Evolutionary conservation across 2,113 vertebrate genomes (phyloP).

Genomic region (Alosa alosa): DNA sequence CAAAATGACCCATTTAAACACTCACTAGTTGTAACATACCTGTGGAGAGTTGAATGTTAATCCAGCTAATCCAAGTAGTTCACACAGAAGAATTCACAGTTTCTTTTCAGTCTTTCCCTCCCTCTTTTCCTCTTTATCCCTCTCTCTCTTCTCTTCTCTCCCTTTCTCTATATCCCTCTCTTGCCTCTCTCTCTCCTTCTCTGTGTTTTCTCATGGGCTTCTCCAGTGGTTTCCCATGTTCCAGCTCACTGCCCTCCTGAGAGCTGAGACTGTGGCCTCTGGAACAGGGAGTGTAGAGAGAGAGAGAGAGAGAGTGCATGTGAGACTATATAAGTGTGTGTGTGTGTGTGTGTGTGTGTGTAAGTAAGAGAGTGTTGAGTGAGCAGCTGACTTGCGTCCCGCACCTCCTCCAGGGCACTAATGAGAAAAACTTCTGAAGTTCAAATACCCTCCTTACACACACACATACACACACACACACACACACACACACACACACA

Average conservation of each 20-base stretch:
- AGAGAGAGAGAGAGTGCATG: not conserved
- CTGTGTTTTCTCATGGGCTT: not conserved
- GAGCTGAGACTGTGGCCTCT: not conserved
- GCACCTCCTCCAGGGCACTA: slow-evolving; percentile 13
- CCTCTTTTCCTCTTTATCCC: not conserved
- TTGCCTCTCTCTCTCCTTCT: no score
- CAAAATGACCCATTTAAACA: not conserved
- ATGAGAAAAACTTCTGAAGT: not conserved
- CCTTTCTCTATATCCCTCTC: not conserved
- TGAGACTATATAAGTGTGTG: not conserved
- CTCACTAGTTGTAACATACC: not conserved
- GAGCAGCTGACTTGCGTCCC: not conserved
- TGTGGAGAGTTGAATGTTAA: not conserved
- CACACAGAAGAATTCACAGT: not conserved
- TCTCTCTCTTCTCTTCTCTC: not conserved
- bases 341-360: not conserved
- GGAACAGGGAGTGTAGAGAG: not conserved
- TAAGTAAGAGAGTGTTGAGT: not conserved
- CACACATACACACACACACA: not conserved
- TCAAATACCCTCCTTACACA: not conserved
- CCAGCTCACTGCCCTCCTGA: not conserved
- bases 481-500: slow-evolving; percentile 14
- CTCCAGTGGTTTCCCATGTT: not conserved
- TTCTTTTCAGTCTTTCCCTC: not conserved
- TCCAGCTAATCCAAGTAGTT: not conserved